Base-by-base conservation (phyloP, 2,888 invertebrate species). In the Eugnorisma glareosa region DNA sequence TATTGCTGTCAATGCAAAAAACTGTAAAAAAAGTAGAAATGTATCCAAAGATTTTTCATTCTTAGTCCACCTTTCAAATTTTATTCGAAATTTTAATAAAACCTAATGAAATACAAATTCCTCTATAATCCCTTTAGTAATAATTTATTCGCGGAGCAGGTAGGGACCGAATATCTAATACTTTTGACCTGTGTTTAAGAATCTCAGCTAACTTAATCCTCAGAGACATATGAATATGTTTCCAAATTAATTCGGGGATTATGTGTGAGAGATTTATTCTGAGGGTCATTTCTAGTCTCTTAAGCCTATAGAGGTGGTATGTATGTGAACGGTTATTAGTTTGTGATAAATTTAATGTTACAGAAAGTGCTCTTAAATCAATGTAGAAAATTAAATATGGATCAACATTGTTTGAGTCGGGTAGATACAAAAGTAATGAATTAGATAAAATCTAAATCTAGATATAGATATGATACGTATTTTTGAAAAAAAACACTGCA, bases 161-260 rank as follows among this genome's bases (percentile, higher is more conserved):
- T 76, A 72, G 66, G 75, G 78, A 48, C 75, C 48, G 75, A 73
- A 66, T 75, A 78, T 75, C 77, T 79, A 76, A 81, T 85, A 84
- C 86, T 82, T 87, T 81, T 87, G 85, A 88, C 86, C 87, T 83
- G 77, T 81, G 67, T 81, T 81, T 81, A 81, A 88, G 79, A 84
- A 81, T 76, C 78, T 86, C 85, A 24, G 72, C 70, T 69, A 75
- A 83, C 80, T 75, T 84, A 87, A 88, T 82, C 87, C 86, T 67
- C 11, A 61, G 81, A 82, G 84, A 86, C 86, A 78, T 82, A 88
- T 85, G 89, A 89, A 88, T 86, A 87, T 87, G 88, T 83, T 89
- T 82, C 79, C 77, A 82, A 88, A 88, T 88, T 88, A 89, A 88
- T 89, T 86, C 82, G 59, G 67, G 87, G 87, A 88, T 88, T 85